Percentiles rank a stretch among this genome's conserved stretches.
phyloP scores from a whole-genome alignment of 2,113 vertebrate species.

The Cochlearius cochlearius region DNA sequence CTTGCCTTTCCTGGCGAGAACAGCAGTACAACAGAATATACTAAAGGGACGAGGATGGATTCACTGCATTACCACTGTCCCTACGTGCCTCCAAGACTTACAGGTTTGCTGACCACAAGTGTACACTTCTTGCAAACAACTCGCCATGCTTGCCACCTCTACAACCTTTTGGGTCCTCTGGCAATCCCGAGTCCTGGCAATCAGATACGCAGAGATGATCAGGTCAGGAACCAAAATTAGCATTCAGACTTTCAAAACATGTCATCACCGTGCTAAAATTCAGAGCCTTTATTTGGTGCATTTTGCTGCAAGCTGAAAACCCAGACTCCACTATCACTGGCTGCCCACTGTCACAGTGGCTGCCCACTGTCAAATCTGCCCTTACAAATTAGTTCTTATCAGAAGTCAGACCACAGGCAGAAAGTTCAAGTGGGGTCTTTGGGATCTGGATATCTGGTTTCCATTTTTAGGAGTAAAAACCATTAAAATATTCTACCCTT shows the following conservation, averaged over 20 bases:
- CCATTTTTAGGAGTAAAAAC: slow-evolving; percentile 13
- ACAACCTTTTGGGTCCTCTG: neutral
- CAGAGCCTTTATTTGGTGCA: neutral
- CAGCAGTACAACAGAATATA: neutral
- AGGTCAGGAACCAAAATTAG: neutral
- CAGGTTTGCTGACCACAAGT: neutral
- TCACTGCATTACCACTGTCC: neutral
- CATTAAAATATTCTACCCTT: neutral
- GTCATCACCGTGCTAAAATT: neutral
- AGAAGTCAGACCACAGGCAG: neutral
- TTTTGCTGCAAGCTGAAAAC: neutral
- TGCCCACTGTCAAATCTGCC: neutral
- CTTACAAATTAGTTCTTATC: neutral
- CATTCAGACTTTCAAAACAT: neutral
- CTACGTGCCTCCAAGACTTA: neutral
- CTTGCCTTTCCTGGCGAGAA: neutral
- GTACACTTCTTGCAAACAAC: neutral
- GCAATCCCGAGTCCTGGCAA: neutral
- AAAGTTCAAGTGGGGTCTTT: slow-evolving; percentile 32
- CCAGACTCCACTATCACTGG: neutral
- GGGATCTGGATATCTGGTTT: neutral
- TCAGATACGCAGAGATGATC: neutral
- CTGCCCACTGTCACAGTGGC: neutral
- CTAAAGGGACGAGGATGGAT: neutral
- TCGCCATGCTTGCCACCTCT: neutral